Base-by-base conservation (phyloP, 2,888 invertebrate genomes). In the Conops quadrifasciatus region DNA sequence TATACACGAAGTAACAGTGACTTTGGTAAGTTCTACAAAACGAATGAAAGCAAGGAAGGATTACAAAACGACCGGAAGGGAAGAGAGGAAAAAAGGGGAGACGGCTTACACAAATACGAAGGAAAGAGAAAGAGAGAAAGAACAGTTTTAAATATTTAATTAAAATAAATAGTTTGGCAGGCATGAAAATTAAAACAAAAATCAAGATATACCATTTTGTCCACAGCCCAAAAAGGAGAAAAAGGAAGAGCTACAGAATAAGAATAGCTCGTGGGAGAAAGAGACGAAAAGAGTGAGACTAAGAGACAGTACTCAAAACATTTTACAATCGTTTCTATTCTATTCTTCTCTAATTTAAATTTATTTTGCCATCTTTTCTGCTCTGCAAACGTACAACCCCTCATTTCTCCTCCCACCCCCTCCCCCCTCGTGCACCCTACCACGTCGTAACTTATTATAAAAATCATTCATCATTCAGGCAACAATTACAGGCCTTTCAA, bases 1-100 rank as follows among this genome's bases (percentile, higher is more conserved):
- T 82, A 81, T 82, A 81, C 78, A 79, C 15, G 0, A 45, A 19
- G 0, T 21, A 24, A 36, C 45, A 36, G 9, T 36, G 9, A 36
- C 36, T 36, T 36, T 36, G 5, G 24, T 56, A 21, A 5, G 13
- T 56, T 24, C 13, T 19, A 56, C 2, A n/a, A 16, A n/a, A 2
- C 24, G 7, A 24, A 13, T 56, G 56, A 15, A 7, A 51, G 51
- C 21, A 51, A 24, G 56, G 9, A 36, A 36, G 24, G 56, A 56
- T 56, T 56, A 26, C 36, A 36, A 36, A 36, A 36, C 19, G 49
- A 13, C 4, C n/a, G n/a, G 49, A 11, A 49, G 19, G 19, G 49
- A 43, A 13, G 13, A 11, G 49, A 49, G 49, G 49, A 3, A 16
- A 49, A 11, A 49, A 11, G 49, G n/a, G 3, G 19, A 49, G 7